Percentiles rank a stretch among this genome's conserved stretches.
Evolutionary conservation across 2,797 vertebrate species (phyloP).

Genomic region (Acestrorhynchus altus): DNA sequence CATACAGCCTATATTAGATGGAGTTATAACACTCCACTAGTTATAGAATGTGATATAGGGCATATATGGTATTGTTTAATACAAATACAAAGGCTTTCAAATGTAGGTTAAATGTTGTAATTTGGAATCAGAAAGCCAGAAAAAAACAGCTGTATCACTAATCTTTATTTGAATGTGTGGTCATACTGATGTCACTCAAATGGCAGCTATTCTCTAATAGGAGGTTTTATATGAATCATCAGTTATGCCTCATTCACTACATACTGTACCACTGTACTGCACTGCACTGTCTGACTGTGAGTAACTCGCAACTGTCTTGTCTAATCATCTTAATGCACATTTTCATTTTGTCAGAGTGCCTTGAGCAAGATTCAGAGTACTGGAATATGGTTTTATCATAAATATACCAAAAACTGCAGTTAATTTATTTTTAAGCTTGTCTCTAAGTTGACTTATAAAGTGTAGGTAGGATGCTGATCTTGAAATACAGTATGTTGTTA

Average conservation of each 20-base stretch:
- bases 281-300: background rate
- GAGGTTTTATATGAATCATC: conserved; percentile 2
- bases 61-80: no score
- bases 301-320: background rate
- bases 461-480: background rate
- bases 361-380: background rate
- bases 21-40: background rate
- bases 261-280: background rate
- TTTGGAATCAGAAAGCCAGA: background rate
- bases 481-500: conserved; percentile 15
- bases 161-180: conserved; percentile 7
- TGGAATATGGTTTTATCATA: background rate
- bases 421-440: conserved; percentile 11
- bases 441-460: conserved; percentile 1
- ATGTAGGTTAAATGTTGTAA: background rate
- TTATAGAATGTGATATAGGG: no score
- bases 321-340: background rate
- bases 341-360: background rate
- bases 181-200: conserved; percentile 26
- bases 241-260: background rate
- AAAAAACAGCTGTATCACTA: background rate
- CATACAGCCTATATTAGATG: background rate
- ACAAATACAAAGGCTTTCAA: background rate
- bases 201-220: conserved; percentile 42
- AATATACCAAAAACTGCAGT: background rate